These are phyloP conservation scores for Cossypha niveicapilla DNA, from an alignment of 2,797 vertebrate genomes.

Conservation along the genomic window DNA sequence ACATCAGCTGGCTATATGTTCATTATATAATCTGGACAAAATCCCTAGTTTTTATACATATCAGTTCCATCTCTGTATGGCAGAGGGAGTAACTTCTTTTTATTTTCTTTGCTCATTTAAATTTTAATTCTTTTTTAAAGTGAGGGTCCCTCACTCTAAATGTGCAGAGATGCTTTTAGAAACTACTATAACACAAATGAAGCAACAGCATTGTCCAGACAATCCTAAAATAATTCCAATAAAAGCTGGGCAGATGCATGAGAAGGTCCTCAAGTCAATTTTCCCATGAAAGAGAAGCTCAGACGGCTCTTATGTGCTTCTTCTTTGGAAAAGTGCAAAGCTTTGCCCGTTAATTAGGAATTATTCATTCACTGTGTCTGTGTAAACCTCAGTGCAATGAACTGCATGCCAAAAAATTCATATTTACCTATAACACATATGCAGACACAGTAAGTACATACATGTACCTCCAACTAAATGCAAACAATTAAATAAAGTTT, in stretches of 20 bases:
- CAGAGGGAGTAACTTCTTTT: neutral
- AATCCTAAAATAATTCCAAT: neutral
- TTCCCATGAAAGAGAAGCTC: neutral
- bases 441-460: neutral
- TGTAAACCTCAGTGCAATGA: neutral
- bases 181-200: neutral
- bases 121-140: neutral
- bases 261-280: neutral
- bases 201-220: neutral
- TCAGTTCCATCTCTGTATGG: neutral
- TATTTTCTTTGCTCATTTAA: neutral
- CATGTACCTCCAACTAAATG: neutral
- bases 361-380: neutral
- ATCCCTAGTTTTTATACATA: neutral
- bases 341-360: neutral
- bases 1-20: neutral
- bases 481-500: neutral
- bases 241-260: neutral
- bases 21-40: neutral
- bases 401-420: neutral
- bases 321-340: neutral
- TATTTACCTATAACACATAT: neutral
- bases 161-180: neutral
- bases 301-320: neutral
- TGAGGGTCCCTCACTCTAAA: neutral